These are phyloP conservation scores for Hormaphis cornu DNA, from an alignment of 1,140 invertebrate genomes.

Conservation along the genomic window DNA sequence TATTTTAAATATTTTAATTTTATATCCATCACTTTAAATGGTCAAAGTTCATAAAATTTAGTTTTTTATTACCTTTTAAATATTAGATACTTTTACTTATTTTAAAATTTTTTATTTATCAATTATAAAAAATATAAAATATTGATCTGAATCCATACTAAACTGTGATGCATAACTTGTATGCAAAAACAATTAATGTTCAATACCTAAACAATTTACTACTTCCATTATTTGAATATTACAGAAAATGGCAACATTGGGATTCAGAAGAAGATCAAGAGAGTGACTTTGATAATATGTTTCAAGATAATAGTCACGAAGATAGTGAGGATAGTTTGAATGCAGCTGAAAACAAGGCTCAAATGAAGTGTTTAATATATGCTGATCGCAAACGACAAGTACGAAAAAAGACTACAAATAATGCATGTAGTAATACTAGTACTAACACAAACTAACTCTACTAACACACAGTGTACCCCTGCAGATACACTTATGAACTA, in stretches of 20 bases:
- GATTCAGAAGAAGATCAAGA: constrained; percentile 23
- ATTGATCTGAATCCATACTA: too few relatives aligned
- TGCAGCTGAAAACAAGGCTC: constrained; percentile 5
- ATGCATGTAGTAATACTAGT: neutral
- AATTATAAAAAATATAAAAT: too few relatives aligned
- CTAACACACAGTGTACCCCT: constrained; percentile 6
- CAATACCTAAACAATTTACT: neutral
- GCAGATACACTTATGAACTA: constrained; percentile 7
- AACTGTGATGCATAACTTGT: too few relatives aligned
- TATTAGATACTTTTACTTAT: too few relatives aligned
- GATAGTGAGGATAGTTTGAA: neutral
- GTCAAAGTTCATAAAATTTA: too few relatives aligned
- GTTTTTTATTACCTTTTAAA: too few relatives aligned
- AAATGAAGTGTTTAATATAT: constrained; percentile 28
- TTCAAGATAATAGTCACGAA: neutral
- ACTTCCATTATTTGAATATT: neutral
- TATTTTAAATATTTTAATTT: neutral
- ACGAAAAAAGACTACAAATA: constrained; percentile 18
- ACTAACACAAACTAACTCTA: neutral
- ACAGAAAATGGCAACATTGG: constrained; percentile 25
- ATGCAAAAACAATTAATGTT: too few relatives aligned
- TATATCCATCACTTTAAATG: too few relatives aligned
- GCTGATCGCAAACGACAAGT: constrained; percentile 30
- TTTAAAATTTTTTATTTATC: too few relatives aligned
- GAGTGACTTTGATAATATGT: constrained; percentile 16